A percentile compares a stretch with the other conserved stretches of the same genome.
phyloP scores from a whole-genome alignment of 2,888 invertebrate genomes.

The Linyphia triangularis region DNA sequence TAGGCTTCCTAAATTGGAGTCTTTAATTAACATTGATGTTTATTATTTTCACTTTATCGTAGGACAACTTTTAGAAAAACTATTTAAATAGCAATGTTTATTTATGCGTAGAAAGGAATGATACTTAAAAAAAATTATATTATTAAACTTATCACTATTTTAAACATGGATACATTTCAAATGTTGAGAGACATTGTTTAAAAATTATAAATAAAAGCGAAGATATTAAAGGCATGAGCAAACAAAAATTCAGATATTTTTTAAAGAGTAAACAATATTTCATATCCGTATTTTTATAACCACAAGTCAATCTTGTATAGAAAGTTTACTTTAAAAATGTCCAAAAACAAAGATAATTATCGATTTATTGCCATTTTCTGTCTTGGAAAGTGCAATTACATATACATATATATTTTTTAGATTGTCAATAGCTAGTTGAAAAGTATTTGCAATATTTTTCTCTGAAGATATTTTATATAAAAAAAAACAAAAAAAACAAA shows the following conservation, averaged over 20 bases:
- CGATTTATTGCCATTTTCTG: not conserved
- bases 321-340: too few relatives aligned
- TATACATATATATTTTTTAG: not conserved
- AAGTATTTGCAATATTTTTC: not conserved
- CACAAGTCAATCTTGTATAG: too few relatives aligned
- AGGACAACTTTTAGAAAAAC: too few relatives aligned
- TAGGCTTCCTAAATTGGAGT: too few relatives aligned
- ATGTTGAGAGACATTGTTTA: not conserved
- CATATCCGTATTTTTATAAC: too few relatives aligned
- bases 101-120: not conserved
- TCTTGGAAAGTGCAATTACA: not conserved
- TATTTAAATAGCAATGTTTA: too few relatives aligned
- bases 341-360: not conserved
- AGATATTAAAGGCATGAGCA: not conserved
- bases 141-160: not conserved
- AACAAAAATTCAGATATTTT: not conserved
- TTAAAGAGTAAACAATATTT: too few relatives aligned
- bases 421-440: not conserved
- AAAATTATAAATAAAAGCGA: not conserved
- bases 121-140: not conserved
- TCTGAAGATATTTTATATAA: not conserved
- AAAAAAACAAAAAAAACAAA: too few relatives aligned
- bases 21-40: too few relatives aligned
- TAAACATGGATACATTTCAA: not conserved
- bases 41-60: too few relatives aligned